Conservation (phyloP, 2,797 vertebrate genomes). For the Coreius guichenoti region DNA sequence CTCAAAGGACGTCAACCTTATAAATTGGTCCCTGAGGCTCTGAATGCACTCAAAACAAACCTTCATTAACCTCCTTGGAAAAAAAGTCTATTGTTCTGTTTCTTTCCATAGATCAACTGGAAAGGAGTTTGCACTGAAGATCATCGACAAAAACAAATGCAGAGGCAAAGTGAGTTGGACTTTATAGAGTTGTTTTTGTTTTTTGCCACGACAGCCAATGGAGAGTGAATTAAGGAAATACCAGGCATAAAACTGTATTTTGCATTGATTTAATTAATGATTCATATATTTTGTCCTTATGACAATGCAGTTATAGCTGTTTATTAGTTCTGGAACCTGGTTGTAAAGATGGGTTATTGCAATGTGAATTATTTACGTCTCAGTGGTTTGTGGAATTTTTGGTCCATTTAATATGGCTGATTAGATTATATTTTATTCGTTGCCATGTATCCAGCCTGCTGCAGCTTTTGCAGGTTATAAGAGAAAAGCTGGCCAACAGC, state of each 20-base stretch:
- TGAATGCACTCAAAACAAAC: constrained; percentile 8
- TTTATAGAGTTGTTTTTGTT: neutral
- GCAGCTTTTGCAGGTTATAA: constrained; percentile 32
- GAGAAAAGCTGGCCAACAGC: neutral
- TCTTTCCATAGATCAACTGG: constrained; percentile 86
- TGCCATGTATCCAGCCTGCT: constrained; percentile 43
- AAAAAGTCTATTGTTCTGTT: constrained; percentile 18
- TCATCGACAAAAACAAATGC: constrained; percentile 97
- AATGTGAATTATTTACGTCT: constrained; percentile 59
- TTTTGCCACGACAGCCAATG: neutral
- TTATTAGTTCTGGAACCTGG: neutral
- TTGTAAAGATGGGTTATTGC: neutral
- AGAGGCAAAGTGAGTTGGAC: constrained; percentile 89
- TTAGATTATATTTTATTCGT: constrained; percentile 57
- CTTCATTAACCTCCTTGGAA: neutral
- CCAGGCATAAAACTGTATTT: neutral
- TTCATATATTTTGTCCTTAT: neutral
- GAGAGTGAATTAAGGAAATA: neutral
- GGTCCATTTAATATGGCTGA: constrained; percentile 53
- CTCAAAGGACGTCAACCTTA: neutral
- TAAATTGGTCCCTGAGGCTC: neutral
- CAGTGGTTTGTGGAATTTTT: constrained; percentile 38
- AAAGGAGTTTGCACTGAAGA: constrained; percentile 96
- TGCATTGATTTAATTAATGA: neutral
- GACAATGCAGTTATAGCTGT: neutral